These are phyloP conservation scores for Adoxophyes honmai DNA, from an alignment of 1,140 invertebrate genomes.

Conservation along the genomic window DNA sequence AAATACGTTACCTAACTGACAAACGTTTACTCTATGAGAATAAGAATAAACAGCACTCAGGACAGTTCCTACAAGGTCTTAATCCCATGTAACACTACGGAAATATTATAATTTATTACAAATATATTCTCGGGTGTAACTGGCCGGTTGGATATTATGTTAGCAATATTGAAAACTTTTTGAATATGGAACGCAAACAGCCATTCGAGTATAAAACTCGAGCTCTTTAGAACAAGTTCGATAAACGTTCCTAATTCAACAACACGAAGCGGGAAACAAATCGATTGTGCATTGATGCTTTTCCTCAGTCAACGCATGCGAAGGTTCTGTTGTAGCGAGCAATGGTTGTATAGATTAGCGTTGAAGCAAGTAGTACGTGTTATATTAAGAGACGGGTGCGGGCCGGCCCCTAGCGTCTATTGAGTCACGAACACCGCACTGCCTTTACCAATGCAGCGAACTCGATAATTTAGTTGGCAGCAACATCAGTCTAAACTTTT, in stretches of 20 bases:
- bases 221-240: not conserved
- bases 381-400: slow-evolving; percentile 26
- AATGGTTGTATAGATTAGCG: slow-evolving; percentile 12
- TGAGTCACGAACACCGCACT: slow-evolving; percentile 58
- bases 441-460: slow-evolving; percentile 38
- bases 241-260: not conserved
- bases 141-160: not conserved
- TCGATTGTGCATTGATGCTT: not conserved
- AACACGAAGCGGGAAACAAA: not conserved
- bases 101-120: no score
- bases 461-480: slow-evolving; percentile 37
- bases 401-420: slow-evolving; percentile 52
- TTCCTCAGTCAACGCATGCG: not conserved
- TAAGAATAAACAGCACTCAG: no score
- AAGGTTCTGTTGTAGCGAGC: not conserved
- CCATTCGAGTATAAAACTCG: not conserved
- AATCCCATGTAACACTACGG: no score
- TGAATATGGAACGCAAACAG: not conserved
- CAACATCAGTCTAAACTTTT: slow-evolving; percentile 27
- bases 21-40: no score
- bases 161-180: not conserved
- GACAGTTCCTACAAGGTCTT: no score
- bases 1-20: no score
- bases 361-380: slow-evolving; percentile 4
- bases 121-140: no score